Evolutionary conservation across 2,888 invertebrate genomes (phyloP), one percentile per base, ranked within the genome.

Genomic region (Orthosia incerta): DNA sequence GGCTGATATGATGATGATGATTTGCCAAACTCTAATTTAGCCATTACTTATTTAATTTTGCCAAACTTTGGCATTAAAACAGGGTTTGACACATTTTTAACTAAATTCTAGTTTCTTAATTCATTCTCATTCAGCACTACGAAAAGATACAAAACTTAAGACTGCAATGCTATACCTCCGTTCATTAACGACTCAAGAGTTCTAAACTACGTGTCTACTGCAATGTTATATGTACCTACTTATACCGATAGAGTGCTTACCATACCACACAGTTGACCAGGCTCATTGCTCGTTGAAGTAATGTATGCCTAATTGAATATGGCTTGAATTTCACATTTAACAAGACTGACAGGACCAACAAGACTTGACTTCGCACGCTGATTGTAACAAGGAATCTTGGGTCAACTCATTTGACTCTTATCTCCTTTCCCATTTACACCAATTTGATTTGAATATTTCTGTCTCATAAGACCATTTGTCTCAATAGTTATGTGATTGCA

Each of bases 321-420:
- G 90, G 90, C 92, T 95, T 92, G 91, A 91, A 92, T 95, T 92
- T 92, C 95, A 91, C 89, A 86, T 89, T 91, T 91, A 93, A 93
- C 89, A 86, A 90, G 91, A 88, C 84, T 88, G 90, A 91, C 90
- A 90, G 91, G 90, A 92, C 90, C 91, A 94, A 94, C 91, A 94
- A 90, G 89, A 90, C 75, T 88, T 91, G 85, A 89, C 95, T 95
- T 95, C 93, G 95, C 95, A 95, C 94, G 95, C 94, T 95, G 96
- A 95, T 95, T 95, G 95, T 93, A 85, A 88, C 83, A 84, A 91
- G 90, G 95, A 95, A 95, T 95, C 93, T 91, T 86, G 87, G 94
- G 95, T 95, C 91, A 95, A 95, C 90, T 93, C 87, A 94, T 92
- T 91, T 95, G 94, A 96, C 95, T 91, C 62, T 48, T 76, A 80